Evolutionary conservation across 2,797 vertebrate genomes (phyloP), one percentile per base, ranked within the genome.

Genomic region (Ambastaia sidthimunki): DNA sequence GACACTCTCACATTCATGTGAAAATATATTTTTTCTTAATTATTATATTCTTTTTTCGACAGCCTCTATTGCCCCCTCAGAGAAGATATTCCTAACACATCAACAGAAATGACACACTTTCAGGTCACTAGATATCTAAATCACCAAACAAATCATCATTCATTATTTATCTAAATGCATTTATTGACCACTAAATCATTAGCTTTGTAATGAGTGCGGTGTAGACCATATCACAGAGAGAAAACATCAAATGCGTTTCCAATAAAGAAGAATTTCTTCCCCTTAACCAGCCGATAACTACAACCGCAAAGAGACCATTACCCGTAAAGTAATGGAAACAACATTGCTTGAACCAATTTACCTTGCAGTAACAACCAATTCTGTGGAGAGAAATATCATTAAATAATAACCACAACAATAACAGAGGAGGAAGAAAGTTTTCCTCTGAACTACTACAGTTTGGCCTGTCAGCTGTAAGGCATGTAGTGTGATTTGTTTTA

Each of bases 151-250:
- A 74, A 83, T 74, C 78, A 75, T 76, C 76, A 50, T 86, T 80
- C 59, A 78, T 84, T 82, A 83, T 85, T 85, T 60, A 83, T 68
- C 70, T 63, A 72, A 79, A 81, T 71, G 81, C 74, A 81, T 59
- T 65, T 76, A 81, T 77, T 83, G 72, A 82, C 37, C 69, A 13
- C 70, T 47, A 73, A 78, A 69, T 78, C 78, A 75, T 85, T 81
- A 48, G 75, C 60, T 73, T 71, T 62, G 68, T 78, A 80, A 85
- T 83, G 78, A 83, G 70, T 55, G 70, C 65, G 79, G 71, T 63
- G 70, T 68, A 55, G 69, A 63, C 48, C 57, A 72, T 76, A 77
- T 63, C 34, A 11, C 74, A 59, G 62, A 65, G 50, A 66, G 57
- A 68, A 73, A 57, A 68, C 71, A 48, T 60, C 71, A 77, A 74